Percentiles rank a stretch among this genome's conserved stretches.
These are phyloP conservation scores for Microchirus variegatus DNA, from an alignment of 2,797 vertebrate genomes.

Conservation along the genomic window DNA sequence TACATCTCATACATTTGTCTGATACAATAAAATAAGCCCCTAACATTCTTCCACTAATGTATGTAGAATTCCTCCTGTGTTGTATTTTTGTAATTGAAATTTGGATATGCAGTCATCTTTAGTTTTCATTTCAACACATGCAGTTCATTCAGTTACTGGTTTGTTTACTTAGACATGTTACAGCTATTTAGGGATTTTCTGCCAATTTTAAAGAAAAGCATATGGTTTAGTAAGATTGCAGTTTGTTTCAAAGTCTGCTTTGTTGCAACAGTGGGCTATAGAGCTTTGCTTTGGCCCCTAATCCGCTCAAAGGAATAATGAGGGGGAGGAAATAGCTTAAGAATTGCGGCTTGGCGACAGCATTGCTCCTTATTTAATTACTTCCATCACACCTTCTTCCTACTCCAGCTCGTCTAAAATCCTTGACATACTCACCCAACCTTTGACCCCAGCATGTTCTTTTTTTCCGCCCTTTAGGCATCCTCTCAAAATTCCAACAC, in stretches of 20 bases:
- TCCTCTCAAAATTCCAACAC: slow-evolving; percentile 22
- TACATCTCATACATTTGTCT: neutral
- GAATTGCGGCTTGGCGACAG: slow-evolving; percentile 48
- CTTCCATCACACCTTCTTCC: slow-evolving; percentile 66
- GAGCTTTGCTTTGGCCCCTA: slow-evolving; percentile 50
- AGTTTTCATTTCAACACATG: neutral
- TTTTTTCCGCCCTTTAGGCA: neutral
- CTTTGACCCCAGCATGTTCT: slow-evolving; percentile 26
- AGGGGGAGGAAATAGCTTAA: slow-evolving; percentile 63
- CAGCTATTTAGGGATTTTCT: neutral
- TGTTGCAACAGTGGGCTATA: slow-evolving; percentile 41
- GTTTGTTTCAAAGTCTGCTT: slow-evolving; percentile 45
- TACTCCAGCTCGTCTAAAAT: slow-evolving; percentile 44
- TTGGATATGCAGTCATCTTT: neutral
- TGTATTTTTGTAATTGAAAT: neutral
- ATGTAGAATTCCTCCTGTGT: neutral
- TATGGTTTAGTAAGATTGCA: slow-evolving; percentile 41
- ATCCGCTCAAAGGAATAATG: slow-evolving; percentile 61
- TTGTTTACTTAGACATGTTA: slow-evolving; percentile 18
- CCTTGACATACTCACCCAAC: slow-evolving; percentile 31
- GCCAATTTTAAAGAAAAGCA: slow-evolving; percentile 23
- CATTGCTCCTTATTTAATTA: slow-evolving; percentile 70
- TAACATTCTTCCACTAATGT: neutral
- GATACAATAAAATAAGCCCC: neutral
- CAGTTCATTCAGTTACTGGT: neutral